A percentile compares a stretch with the other conserved stretches of the same genome.
These are phyloP conservation scores for Panzeria rudis DNA, from an alignment of 2,888 invertebrate species.

Conservation along the genomic window DNA sequence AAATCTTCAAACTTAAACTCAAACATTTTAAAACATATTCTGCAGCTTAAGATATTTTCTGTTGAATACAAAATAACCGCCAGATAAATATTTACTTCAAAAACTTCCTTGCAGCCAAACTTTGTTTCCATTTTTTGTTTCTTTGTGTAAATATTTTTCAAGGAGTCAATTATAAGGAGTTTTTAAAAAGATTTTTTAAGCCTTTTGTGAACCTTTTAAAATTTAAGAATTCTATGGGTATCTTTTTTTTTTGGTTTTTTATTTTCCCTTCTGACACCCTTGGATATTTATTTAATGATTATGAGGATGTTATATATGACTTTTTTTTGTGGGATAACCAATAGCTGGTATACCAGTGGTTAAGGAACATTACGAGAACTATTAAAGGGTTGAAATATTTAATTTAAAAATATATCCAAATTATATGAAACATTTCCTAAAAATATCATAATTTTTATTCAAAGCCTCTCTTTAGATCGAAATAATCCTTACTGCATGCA, in stretches of 20 bases:
- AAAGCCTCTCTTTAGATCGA: no score
- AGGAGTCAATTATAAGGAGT: slow-evolving; percentile 11
- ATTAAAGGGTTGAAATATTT: no score
- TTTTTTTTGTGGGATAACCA: slow-evolving; percentile 22
- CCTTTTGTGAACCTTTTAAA: not conserved
- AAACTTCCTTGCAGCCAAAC: not conserved
- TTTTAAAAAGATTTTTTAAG: slow-evolving; percentile 5
- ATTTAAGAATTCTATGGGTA: not conserved
- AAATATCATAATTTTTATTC: no score
- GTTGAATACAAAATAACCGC: slow-evolving; percentile 35
- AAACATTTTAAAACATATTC: slow-evolving; percentile 42
- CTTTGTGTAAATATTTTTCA: not conserved
- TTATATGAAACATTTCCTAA: no score
- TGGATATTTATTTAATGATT: slow-evolving; percentile 22
- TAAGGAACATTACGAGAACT: not conserved
- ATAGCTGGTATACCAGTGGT: slow-evolving; percentile 14
- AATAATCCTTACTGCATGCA: no score
- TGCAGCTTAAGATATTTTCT: not conserved
- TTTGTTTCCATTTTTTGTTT: not conserved
- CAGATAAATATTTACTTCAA: slow-evolving; percentile 49
- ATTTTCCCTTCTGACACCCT: slow-evolving; percentile 25
- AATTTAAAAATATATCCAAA: no score
- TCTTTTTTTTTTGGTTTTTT: not conserved
- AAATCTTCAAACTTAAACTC: not conserved
- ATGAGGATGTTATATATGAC: slow-evolving; percentile 37